phyloP scores from a whole-genome alignment of 1,140 invertebrate genomes.

The Orchesella cincta region DNA sequence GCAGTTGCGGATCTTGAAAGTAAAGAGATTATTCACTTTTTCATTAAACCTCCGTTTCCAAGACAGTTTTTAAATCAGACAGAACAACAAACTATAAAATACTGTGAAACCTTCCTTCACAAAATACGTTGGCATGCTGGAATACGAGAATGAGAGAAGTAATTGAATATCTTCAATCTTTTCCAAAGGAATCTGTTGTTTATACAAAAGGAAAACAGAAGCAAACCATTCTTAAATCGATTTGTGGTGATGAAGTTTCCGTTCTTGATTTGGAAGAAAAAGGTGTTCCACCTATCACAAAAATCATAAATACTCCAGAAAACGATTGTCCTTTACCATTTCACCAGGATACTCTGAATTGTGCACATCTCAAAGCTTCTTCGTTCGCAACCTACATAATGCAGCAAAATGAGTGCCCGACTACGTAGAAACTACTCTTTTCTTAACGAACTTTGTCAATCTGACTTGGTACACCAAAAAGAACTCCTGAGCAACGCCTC shows the following conservation, averaged over 20 bases:
- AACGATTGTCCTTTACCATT: neutral
- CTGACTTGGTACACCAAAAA: neutral
- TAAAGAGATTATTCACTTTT: neutral
- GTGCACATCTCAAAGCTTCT: neutral
- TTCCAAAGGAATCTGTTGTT: neutral
- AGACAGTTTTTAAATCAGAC: neutral
- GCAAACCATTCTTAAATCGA: neutral
- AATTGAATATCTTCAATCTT: neutral
- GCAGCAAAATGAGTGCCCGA: neutral
- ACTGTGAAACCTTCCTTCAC: neutral
- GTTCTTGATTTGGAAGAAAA: neutral
- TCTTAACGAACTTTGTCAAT: neutral
- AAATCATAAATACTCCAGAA: neutral
- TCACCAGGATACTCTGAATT: neutral
- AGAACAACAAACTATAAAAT: neutral
- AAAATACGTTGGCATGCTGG: neutral
- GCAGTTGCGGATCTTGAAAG: neutral
- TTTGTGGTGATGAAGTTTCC: neutral
- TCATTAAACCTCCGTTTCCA: neutral
- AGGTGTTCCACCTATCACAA: neutral
- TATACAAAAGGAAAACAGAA: neutral
- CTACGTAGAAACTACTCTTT: neutral
- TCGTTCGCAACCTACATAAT: neutral
- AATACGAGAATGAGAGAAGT: neutral
- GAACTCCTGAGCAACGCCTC: neutral